A percentile compares a stretch with the other conserved stretches of the same genome.
phyloP scores from a whole-genome alignment of 2,888 invertebrate genomes.

The Drosophila mercatorum region DNA sequence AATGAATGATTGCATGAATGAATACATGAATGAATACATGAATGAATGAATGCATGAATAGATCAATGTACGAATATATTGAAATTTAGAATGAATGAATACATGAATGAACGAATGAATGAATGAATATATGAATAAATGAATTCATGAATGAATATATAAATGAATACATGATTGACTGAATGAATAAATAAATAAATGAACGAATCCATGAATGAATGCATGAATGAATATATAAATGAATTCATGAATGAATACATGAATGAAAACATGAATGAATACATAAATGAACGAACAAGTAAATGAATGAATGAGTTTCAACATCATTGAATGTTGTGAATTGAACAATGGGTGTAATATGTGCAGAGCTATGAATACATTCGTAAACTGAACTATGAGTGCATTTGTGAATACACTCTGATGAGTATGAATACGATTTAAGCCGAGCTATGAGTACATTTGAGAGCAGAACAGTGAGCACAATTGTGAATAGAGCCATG shows the following conservation, averaged over 20 bases:
- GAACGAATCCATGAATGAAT: background rate
- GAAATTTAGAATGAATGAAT: no score
- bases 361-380: background rate
- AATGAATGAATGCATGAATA: no score
- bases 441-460: background rate
- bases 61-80: no score
- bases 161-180: no score
- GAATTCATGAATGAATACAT: background rate
- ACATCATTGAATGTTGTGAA: constrained; percentile 8
- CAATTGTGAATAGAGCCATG: no score
- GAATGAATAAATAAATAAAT: background rate
- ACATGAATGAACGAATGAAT: background rate
- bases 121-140: background rate
- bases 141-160: no score
- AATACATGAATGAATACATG: no score
- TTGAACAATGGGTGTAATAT: background rate
- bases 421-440: background rate
- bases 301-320: background rate
- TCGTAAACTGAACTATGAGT: background rate
- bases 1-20: no score
- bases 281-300: no score
- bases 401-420: background rate
- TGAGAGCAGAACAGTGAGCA: background rate
- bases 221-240: no score
- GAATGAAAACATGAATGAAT: no score